A percentile compares a stretch with the other conserved stretches of the same genome.
Evolutionary conservation across 2,113 vertebrate species (phyloP).

Genomic region (Rhinogobius similis): DNA sequence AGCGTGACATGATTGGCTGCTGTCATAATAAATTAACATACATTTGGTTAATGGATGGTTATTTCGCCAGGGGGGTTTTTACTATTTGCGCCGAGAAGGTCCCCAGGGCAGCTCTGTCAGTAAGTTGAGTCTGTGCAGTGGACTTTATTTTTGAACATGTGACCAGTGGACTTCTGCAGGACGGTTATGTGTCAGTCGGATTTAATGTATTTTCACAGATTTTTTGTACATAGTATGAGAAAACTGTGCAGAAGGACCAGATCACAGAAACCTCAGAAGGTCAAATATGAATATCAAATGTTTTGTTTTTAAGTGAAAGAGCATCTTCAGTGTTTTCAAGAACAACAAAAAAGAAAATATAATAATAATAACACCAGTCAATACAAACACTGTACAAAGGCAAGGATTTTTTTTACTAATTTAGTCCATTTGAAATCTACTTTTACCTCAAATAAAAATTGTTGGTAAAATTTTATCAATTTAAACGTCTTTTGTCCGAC

Average conservation of each 20-base stretch:
- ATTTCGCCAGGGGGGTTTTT: neutral
- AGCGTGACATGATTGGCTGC: slow-evolving; percentile 2
- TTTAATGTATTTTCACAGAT: slow-evolving; percentile 6
- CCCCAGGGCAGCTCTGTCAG: neutral
- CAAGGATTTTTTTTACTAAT: too few species aligned
- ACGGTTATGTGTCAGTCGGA: slow-evolving; percentile 7
- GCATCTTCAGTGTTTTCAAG: too few species aligned
- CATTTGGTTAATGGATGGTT: neutral
- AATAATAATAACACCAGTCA: too few species aligned
- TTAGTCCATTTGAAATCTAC: too few species aligned
- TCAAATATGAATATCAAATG: too few species aligned
- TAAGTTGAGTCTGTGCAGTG: neutral
- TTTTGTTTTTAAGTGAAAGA: too few species aligned
- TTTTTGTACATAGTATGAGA: neutral
- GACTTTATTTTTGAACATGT: neutral
- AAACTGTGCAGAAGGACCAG: neutral
- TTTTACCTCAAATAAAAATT: too few species aligned
- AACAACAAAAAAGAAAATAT: too few species aligned
- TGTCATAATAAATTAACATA: neutral
- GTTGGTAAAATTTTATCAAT: too few species aligned
- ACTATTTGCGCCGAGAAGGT: neutral
- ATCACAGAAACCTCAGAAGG: too few species aligned
- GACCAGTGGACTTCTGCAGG: neutral
- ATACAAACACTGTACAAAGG: too few species aligned
- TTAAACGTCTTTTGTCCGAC: too few species aligned